phyloP scores from a whole-genome alignment of 2,797 vertebrate genomes.

The Esox masquinongy region DNA sequence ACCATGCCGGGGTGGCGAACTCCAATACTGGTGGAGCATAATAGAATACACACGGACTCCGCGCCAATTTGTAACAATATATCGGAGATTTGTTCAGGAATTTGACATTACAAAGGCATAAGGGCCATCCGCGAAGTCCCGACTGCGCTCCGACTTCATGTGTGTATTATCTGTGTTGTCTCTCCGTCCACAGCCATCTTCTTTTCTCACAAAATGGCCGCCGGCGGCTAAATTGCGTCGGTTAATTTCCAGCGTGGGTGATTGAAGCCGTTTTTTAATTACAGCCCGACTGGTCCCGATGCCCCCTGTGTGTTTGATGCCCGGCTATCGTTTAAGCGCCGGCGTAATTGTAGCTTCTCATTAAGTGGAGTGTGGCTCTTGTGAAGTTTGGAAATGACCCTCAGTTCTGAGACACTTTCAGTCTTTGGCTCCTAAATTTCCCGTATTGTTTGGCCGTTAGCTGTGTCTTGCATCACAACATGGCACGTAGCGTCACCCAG shows the following conservation, averaged over 20 bases:
- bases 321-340: background rate
- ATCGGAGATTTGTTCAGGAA: background rate
- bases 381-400: background rate
- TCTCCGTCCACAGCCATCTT: background rate
- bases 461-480: background rate
- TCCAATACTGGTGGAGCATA: background rate
- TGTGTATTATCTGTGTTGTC: background rate
- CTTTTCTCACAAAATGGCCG: background rate
- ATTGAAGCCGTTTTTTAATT: constrained; percentile 7
- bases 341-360: background rate
- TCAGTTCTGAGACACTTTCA: background rate
- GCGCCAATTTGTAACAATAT: background rate
- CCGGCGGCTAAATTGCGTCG: background rate
- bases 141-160: background rate
- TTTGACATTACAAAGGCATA: background rate
- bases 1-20: background rate
- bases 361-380: background rate
- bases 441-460: background rate
- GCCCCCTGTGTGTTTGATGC: constrained; percentile 6
- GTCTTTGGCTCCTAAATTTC: background rate
- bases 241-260: background rate
- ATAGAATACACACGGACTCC: background rate
- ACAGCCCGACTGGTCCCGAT: background rate
- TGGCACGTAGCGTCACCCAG: background rate
- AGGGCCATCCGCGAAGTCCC: background rate